phyloP scores from a whole-genome alignment of 2,888 invertebrate species.

The Helicoverpa assulta region DNA sequence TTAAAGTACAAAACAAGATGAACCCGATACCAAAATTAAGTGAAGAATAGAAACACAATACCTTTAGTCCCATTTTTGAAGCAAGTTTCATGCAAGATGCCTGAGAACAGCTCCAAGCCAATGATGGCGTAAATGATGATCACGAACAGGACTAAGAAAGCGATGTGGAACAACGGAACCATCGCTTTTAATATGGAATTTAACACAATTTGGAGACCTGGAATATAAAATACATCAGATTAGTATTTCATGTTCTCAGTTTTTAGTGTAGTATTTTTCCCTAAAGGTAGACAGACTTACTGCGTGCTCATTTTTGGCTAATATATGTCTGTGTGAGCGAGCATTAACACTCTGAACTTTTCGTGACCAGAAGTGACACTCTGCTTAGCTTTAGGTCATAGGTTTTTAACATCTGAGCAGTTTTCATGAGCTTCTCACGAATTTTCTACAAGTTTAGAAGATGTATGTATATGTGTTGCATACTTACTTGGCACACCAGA shows the following conservation, averaged over 20 bases:
- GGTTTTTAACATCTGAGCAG: too few relatives aligned
- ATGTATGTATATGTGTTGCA: neutral
- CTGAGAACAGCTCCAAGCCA: slow-evolving; percentile 99
- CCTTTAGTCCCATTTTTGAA: slow-evolving; percentile 93
- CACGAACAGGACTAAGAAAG: slow-evolving; percentile 99
- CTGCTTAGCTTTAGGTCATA: too few relatives aligned
- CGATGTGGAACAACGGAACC: slow-evolving; percentile 99
- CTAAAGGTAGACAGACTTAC: too few relatives aligned
- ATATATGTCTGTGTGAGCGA: too few relatives aligned
- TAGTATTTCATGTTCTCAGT: neutral
- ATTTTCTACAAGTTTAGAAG: too few relatives aligned
- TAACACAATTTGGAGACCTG: slow-evolving; percentile 99
- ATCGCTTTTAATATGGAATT: slow-evolving; percentile 99
- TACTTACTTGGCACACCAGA: slow-evolving; percentile 99
- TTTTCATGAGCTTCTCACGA: neutral
- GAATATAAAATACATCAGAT: slow-evolving; percentile 63
- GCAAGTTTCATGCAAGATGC: slow-evolving; percentile 98
- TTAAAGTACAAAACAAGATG: too few relatives aligned
- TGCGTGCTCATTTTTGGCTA: neutral
- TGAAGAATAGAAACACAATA: slow-evolving; percentile 72
- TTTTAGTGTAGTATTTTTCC: too few relatives aligned
- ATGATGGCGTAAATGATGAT: slow-evolving; percentile 99
- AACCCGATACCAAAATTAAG: too few relatives aligned
- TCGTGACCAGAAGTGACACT: too few relatives aligned
- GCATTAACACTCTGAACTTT: too few relatives aligned